These are phyloP conservation scores for western clawed frog (Xenopus tropicalis) DNA, from an alignment of 2,113 vertebrate species.

Conservation along the genomic window UCB_Xtro_10.0 CM004448.2:12727501-12728000, in stretches of 20 bases:
- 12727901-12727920: too few species aligned
- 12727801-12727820: constrained; percentile 71
- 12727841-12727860: constrained; percentile 94
- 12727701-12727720: too few species aligned
- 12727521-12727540: background rate
- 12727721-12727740: too few species aligned
- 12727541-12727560: background rate
- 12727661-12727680: constrained; percentile 90
- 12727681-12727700: constrained; percentile 61
- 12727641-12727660: constrained; percentile 88
- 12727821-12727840: constrained; percentile 93
- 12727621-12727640: constrained; percentile 82
- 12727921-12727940: too few species aligned
- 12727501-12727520: constrained; percentile 1
- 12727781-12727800: constrained; percentile 76
- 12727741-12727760: too few species aligned
- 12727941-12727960: too few species aligned
- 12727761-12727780: constrained; percentile 71
- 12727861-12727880: constrained; percentile 81
- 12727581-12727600: background rate
- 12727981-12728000: too few species aligned
- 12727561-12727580: too few species aligned
- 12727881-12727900: too few species aligned
- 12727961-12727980: too few species aligned
- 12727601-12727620: constrained; percentile 58